phyloP scores from a whole-genome alignment of 2,113 vertebrate species.

The Perca flavescens region DNA sequence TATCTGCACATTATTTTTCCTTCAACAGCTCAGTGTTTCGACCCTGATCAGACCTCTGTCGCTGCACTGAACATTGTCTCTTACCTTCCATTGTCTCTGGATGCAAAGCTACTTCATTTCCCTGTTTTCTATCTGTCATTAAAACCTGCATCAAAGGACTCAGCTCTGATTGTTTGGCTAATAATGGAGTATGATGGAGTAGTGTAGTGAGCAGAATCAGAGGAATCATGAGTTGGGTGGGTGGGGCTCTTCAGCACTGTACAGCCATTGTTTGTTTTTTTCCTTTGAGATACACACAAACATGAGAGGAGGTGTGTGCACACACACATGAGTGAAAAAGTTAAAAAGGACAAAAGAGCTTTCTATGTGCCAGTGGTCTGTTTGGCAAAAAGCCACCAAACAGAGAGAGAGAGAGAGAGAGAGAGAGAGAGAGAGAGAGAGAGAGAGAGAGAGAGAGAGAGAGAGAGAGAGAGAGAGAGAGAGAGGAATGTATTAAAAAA shows the following conservation, averaged over 20 bases:
- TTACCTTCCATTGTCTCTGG: neutral
- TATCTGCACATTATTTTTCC: neutral
- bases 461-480: conserved; percentile 15
- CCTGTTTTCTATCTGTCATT: neutral
- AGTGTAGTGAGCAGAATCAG: conserved; percentile 55
- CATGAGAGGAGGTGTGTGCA: conserved; percentile 51
- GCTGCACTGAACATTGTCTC: neutral
- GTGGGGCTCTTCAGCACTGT: conserved; percentile 86
- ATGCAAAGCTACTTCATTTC: neutral
- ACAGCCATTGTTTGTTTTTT: conserved; percentile 81
- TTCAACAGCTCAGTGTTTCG: conserved; percentile 19
- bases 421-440: too few species aligned
- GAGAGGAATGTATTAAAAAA: neutral
- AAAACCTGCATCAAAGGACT: conserved; percentile 34
- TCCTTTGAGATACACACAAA: conserved; percentile 66
- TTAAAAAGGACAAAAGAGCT: conserved; percentile 77
- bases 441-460: conserved; percentile 10
- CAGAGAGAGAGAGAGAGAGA: conserved; percentile 3
- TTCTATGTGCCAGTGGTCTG: conserved; percentile 66
- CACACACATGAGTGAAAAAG: conserved; percentile 82
- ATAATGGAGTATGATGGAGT: conserved; percentile 54
- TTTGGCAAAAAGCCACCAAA: conserved; percentile 50
- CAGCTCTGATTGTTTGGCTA: conserved; percentile 26
- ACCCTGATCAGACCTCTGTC: neutral
- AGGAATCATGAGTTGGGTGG: conserved; percentile 73